Evolutionary conservation across 2,113 vertebrate genomes (phyloP).

Genomic region (Aptenodytes forsteri): DNA sequence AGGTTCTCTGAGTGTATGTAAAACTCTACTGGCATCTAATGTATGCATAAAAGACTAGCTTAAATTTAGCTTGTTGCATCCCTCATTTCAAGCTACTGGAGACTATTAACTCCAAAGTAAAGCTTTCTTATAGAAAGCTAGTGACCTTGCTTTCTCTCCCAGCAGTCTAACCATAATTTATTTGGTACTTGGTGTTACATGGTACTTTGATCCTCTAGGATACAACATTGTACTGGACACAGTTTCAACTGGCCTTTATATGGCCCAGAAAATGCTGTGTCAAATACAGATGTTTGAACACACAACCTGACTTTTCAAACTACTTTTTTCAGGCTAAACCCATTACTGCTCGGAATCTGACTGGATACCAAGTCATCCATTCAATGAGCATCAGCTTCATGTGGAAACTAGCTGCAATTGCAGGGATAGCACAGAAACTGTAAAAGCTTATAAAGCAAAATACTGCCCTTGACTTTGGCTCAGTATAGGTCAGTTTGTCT

Average conservation of each 20-base stretch:
- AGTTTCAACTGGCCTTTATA: neutral
- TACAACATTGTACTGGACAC: neutral
- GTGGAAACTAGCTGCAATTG: neutral
- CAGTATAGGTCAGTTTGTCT: neutral
- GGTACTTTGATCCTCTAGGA: neutral
- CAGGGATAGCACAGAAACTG: neutral
- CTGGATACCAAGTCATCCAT: neutral
- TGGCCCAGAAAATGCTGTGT: neutral
- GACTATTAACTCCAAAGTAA: conserved; percentile 30
- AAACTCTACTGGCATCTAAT: neutral
- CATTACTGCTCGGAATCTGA: neutral
- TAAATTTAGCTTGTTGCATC: neutral
- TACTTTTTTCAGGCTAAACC: neutral
- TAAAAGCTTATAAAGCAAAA: neutral
- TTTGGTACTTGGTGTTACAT: neutral
- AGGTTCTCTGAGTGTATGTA: neutral
- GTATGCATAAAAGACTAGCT: neutral
- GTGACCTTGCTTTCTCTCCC: neutral
- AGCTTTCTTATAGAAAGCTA: neutral
- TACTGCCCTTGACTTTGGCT: neutral
- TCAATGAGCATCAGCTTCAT: neutral
- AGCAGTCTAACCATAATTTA: neutral
- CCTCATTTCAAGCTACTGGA: conserved; percentile 15
- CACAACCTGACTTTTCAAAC: neutral
- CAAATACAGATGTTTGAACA: neutral